Conservation (phyloP, 2,888 invertebrate species). For the Ochropacha duplaris region DNA sequence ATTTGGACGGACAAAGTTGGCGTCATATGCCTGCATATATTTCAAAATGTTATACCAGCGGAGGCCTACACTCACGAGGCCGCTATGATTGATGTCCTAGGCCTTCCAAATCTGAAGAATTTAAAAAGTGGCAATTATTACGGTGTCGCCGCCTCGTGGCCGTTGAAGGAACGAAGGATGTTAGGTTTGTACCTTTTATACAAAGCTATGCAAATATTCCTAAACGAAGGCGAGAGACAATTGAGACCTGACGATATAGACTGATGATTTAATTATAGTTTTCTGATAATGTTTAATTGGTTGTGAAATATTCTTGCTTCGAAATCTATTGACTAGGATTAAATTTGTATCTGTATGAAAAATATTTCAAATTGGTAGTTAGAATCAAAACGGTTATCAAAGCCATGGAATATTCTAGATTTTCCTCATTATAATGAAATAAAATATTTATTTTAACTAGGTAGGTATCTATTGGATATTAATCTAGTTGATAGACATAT, state of each 20-base stretch:
- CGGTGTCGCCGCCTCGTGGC: slow-evolving; percentile 90
- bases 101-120: slow-evolving; percentile 89
- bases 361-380: neutral
- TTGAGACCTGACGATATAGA: slow-evolving; percentile 89
- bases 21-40: slow-evolving; percentile 95
- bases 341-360: neutral
- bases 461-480: too few relatives aligned
- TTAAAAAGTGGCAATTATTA: slow-evolving; percentile 92
- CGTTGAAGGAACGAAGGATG: slow-evolving; percentile 85
- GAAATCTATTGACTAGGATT: neutral
- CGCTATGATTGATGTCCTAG: slow-evolving; percentile 95
- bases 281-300: slow-evolving; percentile 13
- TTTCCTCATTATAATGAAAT: neutral
- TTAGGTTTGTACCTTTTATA: slow-evolving; percentile 91
- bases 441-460: neutral
- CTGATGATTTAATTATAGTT: slow-evolving; percentile 33
- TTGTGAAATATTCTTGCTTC: slow-evolving; percentile 17
- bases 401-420: too few relatives aligned
- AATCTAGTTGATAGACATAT: too few relatives aligned
- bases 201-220: slow-evolving; percentile 91
- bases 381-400: neutral
- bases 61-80: slow-evolving; percentile 98
- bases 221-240: slow-evolving; percentile 95
- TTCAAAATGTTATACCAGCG: slow-evolving; percentile 94
- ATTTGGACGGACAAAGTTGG: slow-evolving; percentile 94